Evolutionary conservation across 37 sponge, comb jelly and placozoan species (phyloP).

Genomic region (Bolinopsis microptera): DNA sequence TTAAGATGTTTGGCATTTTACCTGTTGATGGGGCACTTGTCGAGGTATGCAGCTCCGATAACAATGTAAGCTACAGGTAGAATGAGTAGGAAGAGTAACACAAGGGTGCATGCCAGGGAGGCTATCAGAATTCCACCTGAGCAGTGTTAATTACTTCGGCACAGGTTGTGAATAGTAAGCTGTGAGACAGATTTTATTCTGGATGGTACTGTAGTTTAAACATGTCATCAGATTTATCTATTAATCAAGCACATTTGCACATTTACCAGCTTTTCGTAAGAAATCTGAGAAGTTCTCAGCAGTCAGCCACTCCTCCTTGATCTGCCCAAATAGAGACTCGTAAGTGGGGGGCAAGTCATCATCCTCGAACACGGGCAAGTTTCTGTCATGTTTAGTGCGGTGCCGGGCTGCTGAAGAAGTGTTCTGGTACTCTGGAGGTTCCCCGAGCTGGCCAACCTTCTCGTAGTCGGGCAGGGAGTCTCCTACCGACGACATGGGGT

Average conservation of each 20-base stretch:
- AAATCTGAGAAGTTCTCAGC: background rate
- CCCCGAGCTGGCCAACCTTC: conserved; percentile 26
- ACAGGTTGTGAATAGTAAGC: too few relatives aligned
- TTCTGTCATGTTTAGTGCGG: conserved; percentile 7
- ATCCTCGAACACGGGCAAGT: conserved; percentile 3
- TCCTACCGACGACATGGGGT: background rate
- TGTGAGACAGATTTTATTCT: too few relatives aligned
- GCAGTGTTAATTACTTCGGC: too few relatives aligned
- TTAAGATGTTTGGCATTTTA: too few relatives aligned
- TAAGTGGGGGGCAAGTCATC: conserved; percentile 30
- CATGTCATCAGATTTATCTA: too few relatives aligned
- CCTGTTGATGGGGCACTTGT: conserved; percentile 61
- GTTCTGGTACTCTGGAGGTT: conserved; percentile 11
- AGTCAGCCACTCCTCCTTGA: conserved; percentile 38
- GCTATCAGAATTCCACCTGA: conserved; percentile 28
- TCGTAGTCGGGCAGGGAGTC: conserved; percentile 48
- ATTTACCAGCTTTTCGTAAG: conserved; percentile 3
- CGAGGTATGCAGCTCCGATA: background rate
- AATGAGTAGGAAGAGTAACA: conserved; percentile 16
- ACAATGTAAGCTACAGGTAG: conserved; percentile 19
- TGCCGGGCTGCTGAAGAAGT: conserved; percentile 23
- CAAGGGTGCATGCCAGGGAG: conserved; percentile 31
- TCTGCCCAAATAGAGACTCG: conserved; percentile 59
- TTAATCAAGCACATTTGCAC: too few relatives aligned
- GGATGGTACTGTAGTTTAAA: too few relatives aligned